Evolutionary conservation across 2,888 invertebrate species (phyloP), one percentile per base, ranked within the genome.

Genomic region (Drosophila phalerata): DNA sequence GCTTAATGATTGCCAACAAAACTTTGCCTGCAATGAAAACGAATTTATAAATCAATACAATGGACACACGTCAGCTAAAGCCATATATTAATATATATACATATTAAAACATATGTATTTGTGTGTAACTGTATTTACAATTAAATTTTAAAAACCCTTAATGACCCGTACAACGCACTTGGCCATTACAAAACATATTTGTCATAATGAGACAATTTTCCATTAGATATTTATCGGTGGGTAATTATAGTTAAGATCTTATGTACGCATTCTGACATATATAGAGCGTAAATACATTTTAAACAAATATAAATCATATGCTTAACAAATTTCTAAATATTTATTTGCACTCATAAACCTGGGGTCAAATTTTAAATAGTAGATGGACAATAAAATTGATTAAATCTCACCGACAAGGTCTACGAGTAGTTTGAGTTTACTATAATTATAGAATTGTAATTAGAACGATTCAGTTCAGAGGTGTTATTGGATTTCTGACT

Each of bases 1-100:
- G 89, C 69, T 70, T 86, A 83, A 84, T 83, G 89, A 88, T 88
- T 86, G 81, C 77, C 74, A 72, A 68, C 70, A 77, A 64, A 71
- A 67, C 61, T 65, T 77, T 77, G 81, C 71, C 84, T 84, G 84
- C 11, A 79, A 79, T 19, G 37, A 60, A 69, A 78, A 69, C 30
- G 19, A 69, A 73, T 68, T 66, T 69, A 43, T 65, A 76, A 88
- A 88, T 80, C 80, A 82, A 79, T 79, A 79, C 53, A 68, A 48
- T 67, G 22, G 40, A 56, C 47, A 66, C 49, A 72, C 61, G 75
- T 82, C 65, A 71, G 47, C 38, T 42, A 25, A 53, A 60, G 37
- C 15, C 30, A 19, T 48, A 37, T 43, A 43, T 52, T 5, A 49
- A 34, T n/a, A 47, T 34, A 15, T 22, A 40, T 28, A 22, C 2